Conservation (phyloP, 2,888 invertebrate species). For the Drosophila maculinotata region DNA sequence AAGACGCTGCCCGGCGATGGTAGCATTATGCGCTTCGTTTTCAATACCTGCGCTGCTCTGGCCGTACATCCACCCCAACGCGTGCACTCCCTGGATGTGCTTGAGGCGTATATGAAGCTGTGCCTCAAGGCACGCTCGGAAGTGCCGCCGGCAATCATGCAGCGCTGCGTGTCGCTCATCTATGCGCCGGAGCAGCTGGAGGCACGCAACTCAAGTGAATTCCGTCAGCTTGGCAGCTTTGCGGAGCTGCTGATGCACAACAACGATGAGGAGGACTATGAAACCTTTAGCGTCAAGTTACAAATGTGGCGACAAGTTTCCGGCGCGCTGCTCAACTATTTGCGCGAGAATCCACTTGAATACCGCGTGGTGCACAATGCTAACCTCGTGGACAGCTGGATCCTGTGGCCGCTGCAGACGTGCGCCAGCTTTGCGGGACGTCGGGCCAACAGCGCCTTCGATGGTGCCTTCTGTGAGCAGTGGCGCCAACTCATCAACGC, state of each 20-base stretch:
- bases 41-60: constrained; percentile 57
- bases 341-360: constrained; percentile 67
- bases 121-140: constrained; percentile 62
- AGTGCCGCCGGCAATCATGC: constrained; percentile 69
- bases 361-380: constrained; percentile 71
- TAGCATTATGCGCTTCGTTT: constrained; percentile 59
- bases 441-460: constrained; percentile 57
- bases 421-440: constrained; percentile 70
- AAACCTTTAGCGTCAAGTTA: constrained; percentile 71
- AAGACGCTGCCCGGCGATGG: constrained; percentile 52
- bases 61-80: neutral
- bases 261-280: constrained; percentile 76
- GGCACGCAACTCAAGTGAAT: constrained; percentile 51
- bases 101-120: constrained; percentile 65
- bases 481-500: constrained; percentile 78
- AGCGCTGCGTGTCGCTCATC: constrained; percentile 67
- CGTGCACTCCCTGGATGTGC: constrained; percentile 38
- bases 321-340: constrained; percentile 57
- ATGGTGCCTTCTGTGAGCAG: constrained; percentile 66
- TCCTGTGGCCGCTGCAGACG: constrained; percentile 81
- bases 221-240: constrained; percentile 58
- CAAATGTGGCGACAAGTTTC: constrained; percentile 80
- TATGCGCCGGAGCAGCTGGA: constrained; percentile 58
- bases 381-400: constrained; percentile 75
- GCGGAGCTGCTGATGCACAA: constrained; percentile 65